Evolutionary conservation across 2,113 vertebrate species (phyloP), one percentile per base, ranked within the genome.

Genomic region (Hymenochirus boettgeri): DNA sequence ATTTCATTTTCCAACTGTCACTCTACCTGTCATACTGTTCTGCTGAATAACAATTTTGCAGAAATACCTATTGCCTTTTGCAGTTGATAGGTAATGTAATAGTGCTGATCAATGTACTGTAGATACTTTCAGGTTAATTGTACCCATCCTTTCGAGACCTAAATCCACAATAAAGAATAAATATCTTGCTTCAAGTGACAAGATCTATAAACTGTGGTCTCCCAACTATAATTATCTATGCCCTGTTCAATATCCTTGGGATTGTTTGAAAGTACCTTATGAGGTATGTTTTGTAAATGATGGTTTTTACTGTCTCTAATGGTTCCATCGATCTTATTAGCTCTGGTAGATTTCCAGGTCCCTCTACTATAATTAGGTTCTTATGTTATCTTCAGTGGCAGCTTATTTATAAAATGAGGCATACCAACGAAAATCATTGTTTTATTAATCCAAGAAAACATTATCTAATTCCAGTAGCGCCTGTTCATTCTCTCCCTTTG

Each of bases 251-350:
- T 64, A 56, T 55, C 62, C 25, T 22, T 56, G 39, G 52, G 62
- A 55, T 46, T 37, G 29, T 62, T 52, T 52, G 18, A 62, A 62
- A 52, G 50, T 37, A 53, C 33, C 61, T 42, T 52, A 39, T 27
- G 33, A 26, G 35, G 24, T 53, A 53, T 62, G 23, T 11, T 52
- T 62, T 62, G 48, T 42, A 62, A 62, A 53, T 52, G 18, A 62
- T 62, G 22, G 48, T 25, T 62, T 62, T 62, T 62, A 62, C 29
- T 53, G 22, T 21, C 33, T 26, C 27, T 62, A 62, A 62, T 62
- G 24, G 61, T 62, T 62, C 37, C 61, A 62, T 62, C 53, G 61
- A 53, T 62, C 48, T 52, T 62, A 53, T 62, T 62, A 62, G 48
- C 47, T 53, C 53, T 48, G 33, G 47, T 21, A 39, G 19, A 53